phyloP scores from a whole-genome alignment of 2,888 invertebrate species.

The Volucella inflata region DNA sequence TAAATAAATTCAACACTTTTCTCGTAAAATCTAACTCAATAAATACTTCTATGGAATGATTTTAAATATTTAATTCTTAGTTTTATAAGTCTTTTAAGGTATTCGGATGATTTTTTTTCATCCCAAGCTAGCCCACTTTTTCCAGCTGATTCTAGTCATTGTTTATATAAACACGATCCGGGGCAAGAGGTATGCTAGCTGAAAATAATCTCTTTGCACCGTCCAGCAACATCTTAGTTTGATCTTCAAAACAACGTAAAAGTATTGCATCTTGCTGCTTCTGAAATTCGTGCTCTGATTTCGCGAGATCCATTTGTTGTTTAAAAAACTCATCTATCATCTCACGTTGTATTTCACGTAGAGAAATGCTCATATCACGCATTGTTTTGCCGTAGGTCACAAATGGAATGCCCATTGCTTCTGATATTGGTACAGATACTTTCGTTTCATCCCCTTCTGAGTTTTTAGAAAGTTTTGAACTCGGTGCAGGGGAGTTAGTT shows the following conservation, averaged over 20 bases:
- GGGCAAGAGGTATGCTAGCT: constrained; percentile 40
- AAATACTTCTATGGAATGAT: constrained; percentile 69
- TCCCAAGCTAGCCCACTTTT: constrained; percentile 41
- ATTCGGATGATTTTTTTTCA: constrained; percentile 70
- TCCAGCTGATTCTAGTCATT: constrained; percentile 56
- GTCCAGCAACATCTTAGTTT: constrained; percentile 79
- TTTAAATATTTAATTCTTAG: constrained; percentile 59
- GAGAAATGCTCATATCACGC: constrained; percentile 79
- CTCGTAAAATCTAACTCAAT: constrained; percentile 56
- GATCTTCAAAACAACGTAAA: constrained; percentile 81
- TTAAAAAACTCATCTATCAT: constrained; percentile 81
- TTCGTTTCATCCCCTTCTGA: constrained; percentile 53
- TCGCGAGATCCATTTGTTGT: constrained; percentile 81
- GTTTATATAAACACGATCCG: constrained; percentile 69
- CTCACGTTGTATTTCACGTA: constrained; percentile 80
- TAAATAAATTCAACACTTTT: constrained; percentile 38
- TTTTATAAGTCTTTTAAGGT: constrained; percentile 70
- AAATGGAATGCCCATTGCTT: constrained; percentile 61
- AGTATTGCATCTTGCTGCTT: constrained; percentile 81
- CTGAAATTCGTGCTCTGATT: constrained; percentile 82
- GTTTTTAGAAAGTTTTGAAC: constrained; percentile 37
- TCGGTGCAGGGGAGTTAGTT: constrained; percentile 56
- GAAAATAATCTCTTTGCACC: constrained; percentile 71
- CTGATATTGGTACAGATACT: constrained; percentile 27
- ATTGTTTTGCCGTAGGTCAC: constrained; percentile 79